A percentile compares a stretch with the other conserved stretches of the same genome.
Conservation (phyloP, 30 jellyfish, hydroid and myxozoan genomes). For the Aurelia coerulea region DNA sequence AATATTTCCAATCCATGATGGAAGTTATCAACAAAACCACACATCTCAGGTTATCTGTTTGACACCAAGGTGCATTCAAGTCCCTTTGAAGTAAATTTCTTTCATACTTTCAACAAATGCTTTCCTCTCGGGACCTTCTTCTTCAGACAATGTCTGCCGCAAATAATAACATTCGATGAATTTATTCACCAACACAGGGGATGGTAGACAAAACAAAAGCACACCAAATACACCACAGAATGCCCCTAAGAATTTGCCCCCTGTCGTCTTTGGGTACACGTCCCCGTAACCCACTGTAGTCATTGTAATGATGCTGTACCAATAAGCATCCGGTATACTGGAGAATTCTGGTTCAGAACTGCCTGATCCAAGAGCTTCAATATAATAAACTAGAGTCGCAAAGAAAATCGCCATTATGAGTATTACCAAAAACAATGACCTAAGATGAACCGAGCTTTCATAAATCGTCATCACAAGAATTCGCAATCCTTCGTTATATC, state of each 20-base stretch:
- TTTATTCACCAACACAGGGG: conserved; percentile 88
- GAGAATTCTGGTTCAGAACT: conserved; percentile 2
- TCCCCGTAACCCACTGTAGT: conserved; percentile 97
- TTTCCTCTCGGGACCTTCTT: conserved; percentile 61
- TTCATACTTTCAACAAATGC: conserved; percentile 83
- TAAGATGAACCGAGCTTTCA: conserved; percentile 70
- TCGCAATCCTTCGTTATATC: conserved; percentile 78
- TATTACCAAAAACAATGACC: conserved; percentile 56
- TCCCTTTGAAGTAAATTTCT: conserved; percentile 60
- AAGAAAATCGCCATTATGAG: conserved; percentile 59
- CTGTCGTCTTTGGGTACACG: conserved; percentile 74
- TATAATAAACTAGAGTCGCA: conserved; percentile 74
- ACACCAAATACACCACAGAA: conserved; percentile 75
- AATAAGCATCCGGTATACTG: conserved; percentile 82
- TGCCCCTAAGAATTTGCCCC: conserved; percentile 82
- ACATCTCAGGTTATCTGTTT: too few species aligned
- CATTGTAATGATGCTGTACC: conserved; percentile 87
- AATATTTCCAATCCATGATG: too few species aligned
- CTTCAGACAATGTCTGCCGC: conserved; percentile 28
- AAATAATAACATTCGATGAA: conserved; percentile 83
- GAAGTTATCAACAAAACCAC: too few species aligned
- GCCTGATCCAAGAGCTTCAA: conserved; percentile 25
- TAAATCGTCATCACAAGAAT: conserved; percentile 70
- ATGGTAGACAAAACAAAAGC: conserved; percentile 86
- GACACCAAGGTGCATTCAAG: not conserved